Percentiles rank a stretch among this genome's conserved stretches.
phyloP scores from a whole-genome alignment of 2,888 invertebrate species.

The Pristionchus exspectatus region DNA sequence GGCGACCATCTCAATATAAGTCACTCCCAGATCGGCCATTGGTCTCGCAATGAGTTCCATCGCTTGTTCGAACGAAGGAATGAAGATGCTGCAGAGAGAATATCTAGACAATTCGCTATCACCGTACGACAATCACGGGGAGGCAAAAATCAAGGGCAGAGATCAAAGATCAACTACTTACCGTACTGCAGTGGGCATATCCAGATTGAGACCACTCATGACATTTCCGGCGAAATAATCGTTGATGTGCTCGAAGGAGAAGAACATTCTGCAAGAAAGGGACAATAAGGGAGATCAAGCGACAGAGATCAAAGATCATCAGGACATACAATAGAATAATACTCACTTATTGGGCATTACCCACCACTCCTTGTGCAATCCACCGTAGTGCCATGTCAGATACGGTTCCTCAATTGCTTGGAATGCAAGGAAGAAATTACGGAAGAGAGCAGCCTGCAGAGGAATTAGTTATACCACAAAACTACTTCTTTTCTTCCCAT shows the following conservation, averaged over 20 bases:
- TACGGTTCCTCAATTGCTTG: conserved; percentile 76
- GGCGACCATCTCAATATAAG: conserved; percentile 68
- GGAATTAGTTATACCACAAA: background rate
- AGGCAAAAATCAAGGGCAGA: background rate
- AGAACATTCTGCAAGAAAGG: conserved; percentile 64
- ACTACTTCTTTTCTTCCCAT: too few species aligned
- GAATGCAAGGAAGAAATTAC: conserved; percentile 71
- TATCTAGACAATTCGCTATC: background rate
- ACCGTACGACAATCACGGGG: background rate
- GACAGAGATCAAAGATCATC: conserved; percentile 25
- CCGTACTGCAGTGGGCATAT: conserved; percentile 65
- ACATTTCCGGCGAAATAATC: conserved; percentile 67
- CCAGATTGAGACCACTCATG: conserved; percentile 71
- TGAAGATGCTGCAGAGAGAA: conserved; percentile 68
- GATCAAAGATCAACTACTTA: conserved; percentile 5
- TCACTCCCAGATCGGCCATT: conserved; percentile 69
- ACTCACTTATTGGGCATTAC: conserved; percentile 73
- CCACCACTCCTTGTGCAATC: conserved; percentile 70
- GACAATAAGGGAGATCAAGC: background rate
- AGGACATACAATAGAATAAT: background rate
- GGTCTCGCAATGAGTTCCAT: conserved; percentile 70
- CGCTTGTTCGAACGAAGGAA: conserved; percentile 71
- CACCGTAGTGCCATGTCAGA: conserved; percentile 73
- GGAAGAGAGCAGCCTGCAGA: conserved; percentile 68
- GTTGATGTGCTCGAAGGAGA: conserved; percentile 69